Evolutionary conservation across 2,797 vertebrate species (phyloP), one percentile per base, ranked within the genome.

Genomic region (Varecia variegata): DNA sequence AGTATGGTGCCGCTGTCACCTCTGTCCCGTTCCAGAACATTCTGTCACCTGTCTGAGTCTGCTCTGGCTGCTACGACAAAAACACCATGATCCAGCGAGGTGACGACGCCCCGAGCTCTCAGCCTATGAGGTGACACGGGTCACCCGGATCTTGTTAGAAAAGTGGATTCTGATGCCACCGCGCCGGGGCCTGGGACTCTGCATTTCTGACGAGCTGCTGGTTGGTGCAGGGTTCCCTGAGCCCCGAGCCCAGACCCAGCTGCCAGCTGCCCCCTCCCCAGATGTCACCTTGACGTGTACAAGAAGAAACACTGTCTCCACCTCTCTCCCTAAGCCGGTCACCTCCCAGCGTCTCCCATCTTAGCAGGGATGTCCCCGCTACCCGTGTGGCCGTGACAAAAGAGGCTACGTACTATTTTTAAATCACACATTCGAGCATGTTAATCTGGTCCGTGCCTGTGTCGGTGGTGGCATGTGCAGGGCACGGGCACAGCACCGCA

Each of bases 391-490:
- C 67, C 32, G 65, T 74, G 43, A 87, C 5, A 13, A 94, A 43
- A 90, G 88, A 77, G 60, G 62, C 68, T 30, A 76, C 6, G 0
- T 96, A 73, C 95, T 96, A 25, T 1, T 93, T 90, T 95, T 0
- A 80, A 90, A 50, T 86, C 90, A 88, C 2, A 11, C 47, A 25
- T 14, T 21, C n/a, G 23, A 45, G 30, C 45, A 21, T 21, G 5
- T 50, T 8, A 47, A 23, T 52, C 25, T n/a, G 47, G 47, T 32
- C 30, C 11, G 1, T 35, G 73, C 13, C 11, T 1, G 3, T 30
- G 0, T n/a, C 21, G 58, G 5, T 12, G 35, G 5, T 11, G 17
- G 30, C 21, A 25, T 7, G n/a, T 35, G 62, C 35, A 1, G 43
- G 14, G 35, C n/a, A 3, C 0, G 27, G 76, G 9, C 20, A 2